A percentile compares a stretch with the other conserved stretches of the same genome.
Conservation (phyloP, 2,113 vertebrate genomes). For the Gopherus flavomarginatus region DNA sequence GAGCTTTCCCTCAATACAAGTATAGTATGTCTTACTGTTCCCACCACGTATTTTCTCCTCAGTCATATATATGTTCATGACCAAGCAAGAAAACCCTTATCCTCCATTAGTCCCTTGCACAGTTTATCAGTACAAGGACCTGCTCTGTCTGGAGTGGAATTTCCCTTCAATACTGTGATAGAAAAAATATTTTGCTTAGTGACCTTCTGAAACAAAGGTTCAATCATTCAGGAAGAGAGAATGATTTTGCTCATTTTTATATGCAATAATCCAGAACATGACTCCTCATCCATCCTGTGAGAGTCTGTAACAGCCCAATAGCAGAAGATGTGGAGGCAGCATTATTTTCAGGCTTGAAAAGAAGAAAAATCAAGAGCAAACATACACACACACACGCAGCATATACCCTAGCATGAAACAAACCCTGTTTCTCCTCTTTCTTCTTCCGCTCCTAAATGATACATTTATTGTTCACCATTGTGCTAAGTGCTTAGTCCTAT, state of each 20-base stretch:
- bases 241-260: slow-evolving; percentile 49
- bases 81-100: neutral
- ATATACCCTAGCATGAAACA: neutral
- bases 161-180: too few relatives aligned
- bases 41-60: neutral
- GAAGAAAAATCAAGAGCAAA: neutral
- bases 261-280: neutral
- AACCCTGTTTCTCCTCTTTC: neutral
- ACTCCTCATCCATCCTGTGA: neutral
- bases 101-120: neutral
- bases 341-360: neutral
- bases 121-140: neutral
- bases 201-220: neutral
- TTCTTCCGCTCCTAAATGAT: neutral
- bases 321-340: neutral
- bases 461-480: neutral
- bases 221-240: fast-evolving
- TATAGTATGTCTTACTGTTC: fast-evolving
- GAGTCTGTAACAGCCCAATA: neutral
- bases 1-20: neutral
- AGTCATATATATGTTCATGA: neutral
- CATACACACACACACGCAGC: neutral
- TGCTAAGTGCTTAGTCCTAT: neutral
- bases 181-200: neutral
- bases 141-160: neutral